These are phyloP conservation scores for Lepus townsendii DNA, from an alignment of 2,797 vertebrate species.

Conservation along the genomic window DNA sequence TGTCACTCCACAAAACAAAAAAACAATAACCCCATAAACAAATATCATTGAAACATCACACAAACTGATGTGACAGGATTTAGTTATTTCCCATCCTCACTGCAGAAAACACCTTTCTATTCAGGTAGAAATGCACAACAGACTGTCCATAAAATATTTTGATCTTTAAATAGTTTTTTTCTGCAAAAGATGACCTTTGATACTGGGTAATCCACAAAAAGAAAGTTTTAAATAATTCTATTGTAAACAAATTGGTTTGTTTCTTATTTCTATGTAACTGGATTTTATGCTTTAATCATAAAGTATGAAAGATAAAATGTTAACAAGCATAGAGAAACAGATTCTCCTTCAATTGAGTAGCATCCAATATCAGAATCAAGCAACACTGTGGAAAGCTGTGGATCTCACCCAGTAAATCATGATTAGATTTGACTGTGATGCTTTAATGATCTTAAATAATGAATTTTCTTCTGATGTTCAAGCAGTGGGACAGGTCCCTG, in stretches of 20 bases:
- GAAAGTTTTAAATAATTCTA: constrained; percentile 10
- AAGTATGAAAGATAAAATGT: background rate
- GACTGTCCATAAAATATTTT: constrained; percentile 27
- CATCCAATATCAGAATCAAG: constrained; percentile 48
- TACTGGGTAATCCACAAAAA: background rate
- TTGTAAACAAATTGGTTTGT: constrained; percentile 20
- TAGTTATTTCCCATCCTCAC: background rate
- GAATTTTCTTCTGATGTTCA: constrained; percentile 78
- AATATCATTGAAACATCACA: background rate
- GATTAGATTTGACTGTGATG: constrained; percentile 65
- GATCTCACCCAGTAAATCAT: constrained; percentile 63
- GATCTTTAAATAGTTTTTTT: background rate
- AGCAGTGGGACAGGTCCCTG: constrained; percentile 65
- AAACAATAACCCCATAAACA: background rate
- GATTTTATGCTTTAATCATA: constrained; percentile 10
- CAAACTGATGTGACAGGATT: background rate
- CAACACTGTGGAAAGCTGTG: background rate
- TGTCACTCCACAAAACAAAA: background rate
- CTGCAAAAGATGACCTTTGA: background rate
- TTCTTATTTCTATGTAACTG: constrained; percentile 15
- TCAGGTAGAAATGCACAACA: background rate
- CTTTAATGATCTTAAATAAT: constrained; percentile 75
- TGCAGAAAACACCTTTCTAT: background rate
- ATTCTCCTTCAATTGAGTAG: constrained; percentile 20
- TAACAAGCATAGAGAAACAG: constrained; percentile 46